Evolutionary conservation across 2,113 vertebrate species (phyloP), one percentile per base, ranked within the genome.

Genomic region (Ariopsis seemanni): DNA sequence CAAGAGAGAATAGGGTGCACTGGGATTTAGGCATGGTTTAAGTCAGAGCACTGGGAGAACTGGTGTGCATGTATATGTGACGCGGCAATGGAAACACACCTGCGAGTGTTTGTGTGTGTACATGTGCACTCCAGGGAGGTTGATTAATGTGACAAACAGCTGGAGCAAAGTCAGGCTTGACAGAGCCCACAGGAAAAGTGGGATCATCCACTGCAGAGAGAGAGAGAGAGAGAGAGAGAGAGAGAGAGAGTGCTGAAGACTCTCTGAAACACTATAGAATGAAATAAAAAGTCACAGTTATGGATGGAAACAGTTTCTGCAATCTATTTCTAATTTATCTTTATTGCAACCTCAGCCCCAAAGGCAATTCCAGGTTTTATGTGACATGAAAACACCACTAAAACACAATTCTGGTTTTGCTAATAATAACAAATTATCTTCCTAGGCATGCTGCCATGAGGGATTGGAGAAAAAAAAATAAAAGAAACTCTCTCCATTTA

Each of bases 311-410:
- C 88, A 87, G 85, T 85, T 89, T 90, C 84, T 88, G 88, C 87
- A 92, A 92, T 92, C 89, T 91, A 92, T 91, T 92, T 92, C 89
- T 90, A 92, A 90, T 92, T 92, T 91, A 90, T 92, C 90, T 91
- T 92, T 92, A 92, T 92, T 92, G 89, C 92, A 91, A 77, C 88
- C 86, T 78, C 88, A 88, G 90, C 85, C 92, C 92, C 90, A 89
- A 74, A 89, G 90, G 92, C 92, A 90, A 91, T 90, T 90, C 90
- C 87, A 71, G 86, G 89, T 86, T 90, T 87, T 82, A 84, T 89
- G 88, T 89, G 85, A 90, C 89, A 91, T 83, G 78, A 89, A 88
- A 89, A 89, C 82, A 83, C 86, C 71, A 86, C 86, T 89, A 87
- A 89, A 89, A 91, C 89, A 91, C 89, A 92, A 91, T 91, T 89